Conservation (phyloP, 2,797 vertebrate genomes). For the Macropodus opercularis region DNA sequence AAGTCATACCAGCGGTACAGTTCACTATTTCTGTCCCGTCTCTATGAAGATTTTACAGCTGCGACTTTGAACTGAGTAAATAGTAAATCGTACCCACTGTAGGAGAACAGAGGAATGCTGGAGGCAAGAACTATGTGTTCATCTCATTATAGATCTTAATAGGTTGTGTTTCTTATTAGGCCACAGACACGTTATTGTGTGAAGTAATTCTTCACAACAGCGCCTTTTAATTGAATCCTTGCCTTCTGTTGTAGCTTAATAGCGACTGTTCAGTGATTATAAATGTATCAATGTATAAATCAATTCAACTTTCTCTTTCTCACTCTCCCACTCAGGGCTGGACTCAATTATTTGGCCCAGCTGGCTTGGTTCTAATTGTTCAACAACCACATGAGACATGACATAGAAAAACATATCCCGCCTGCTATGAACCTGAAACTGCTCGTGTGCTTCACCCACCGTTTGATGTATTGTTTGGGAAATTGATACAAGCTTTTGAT, state of each 20-base stretch:
- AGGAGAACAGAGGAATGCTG: slow-evolving; percentile 49
- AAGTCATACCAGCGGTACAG: slow-evolving; percentile 53
- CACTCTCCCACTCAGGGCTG: slow-evolving; percentile 43
- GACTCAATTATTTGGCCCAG: slow-evolving; percentile 61
- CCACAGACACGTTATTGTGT: slow-evolving; percentile 61
- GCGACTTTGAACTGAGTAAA: slow-evolving; percentile 70
- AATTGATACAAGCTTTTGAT: slow-evolving; percentile 62
- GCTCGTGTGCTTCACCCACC: slow-evolving; percentile 57
- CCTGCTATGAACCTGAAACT: slow-evolving; percentile 62
- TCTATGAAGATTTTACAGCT: slow-evolving; percentile 67
- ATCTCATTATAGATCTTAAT: slow-evolving; percentile 65
- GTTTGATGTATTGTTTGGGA: slow-evolving; percentile 62
- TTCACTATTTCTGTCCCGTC: slow-evolving; percentile 68
- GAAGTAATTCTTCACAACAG: slow-evolving; percentile 53
- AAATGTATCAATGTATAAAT: slow-evolving; percentile 66
- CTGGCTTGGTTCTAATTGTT: slow-evolving; percentile 69
- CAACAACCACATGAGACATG: slow-evolving; percentile 68
- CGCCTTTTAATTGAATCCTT: slow-evolving; percentile 68
- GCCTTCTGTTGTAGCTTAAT: slow-evolving; percentile 65
- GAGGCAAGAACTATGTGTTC: slow-evolving; percentile 49
- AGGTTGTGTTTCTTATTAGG: slow-evolving; percentile 69
- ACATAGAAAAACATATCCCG: slow-evolving; percentile 69
- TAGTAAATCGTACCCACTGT: slow-evolving; percentile 65
- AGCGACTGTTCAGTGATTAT: slow-evolving; percentile 53
- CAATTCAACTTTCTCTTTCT: slow-evolving; percentile 43